phyloP scores from a whole-genome alignment of 2,888 invertebrate genomes.

The Sarcophaga caerulescens region DNA sequence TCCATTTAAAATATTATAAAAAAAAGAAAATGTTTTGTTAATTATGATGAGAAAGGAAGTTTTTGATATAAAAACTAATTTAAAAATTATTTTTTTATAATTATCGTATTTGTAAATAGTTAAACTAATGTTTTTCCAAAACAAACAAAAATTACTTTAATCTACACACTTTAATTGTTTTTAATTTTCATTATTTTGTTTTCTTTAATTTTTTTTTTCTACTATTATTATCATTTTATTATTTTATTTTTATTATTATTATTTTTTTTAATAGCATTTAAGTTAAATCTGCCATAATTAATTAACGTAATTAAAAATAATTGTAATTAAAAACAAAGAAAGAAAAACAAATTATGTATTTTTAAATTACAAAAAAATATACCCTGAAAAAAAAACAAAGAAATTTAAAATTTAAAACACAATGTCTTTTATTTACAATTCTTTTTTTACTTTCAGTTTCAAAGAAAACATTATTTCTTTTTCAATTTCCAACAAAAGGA shows the following conservation, averaged over 20 bases:
- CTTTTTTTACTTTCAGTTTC: too few relatives aligned
- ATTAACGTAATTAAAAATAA: constrained; percentile 30
- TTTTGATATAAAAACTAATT: neutral
- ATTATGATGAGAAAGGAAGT: constrained; percentile 12
- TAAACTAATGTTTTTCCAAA: neutral
- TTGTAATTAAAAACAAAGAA: constrained; percentile 21
- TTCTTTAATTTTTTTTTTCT: neutral
- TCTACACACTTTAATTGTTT: constrained; percentile 32
- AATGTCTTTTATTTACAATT: too few relatives aligned
- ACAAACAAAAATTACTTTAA: neutral
- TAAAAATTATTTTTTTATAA: constrained; percentile 19
- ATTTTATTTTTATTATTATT: constrained; percentile 38
- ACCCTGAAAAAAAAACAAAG: constrained; percentile 10
- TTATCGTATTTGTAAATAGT: constrained; percentile 32
- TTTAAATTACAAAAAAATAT: constrained; percentile 47
- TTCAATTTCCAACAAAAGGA: too few relatives aligned
- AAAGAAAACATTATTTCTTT: too few relatives aligned
- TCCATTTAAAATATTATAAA: neutral
- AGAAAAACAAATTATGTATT: constrained; percentile 34
- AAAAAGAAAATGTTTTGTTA: constrained; percentile 1
- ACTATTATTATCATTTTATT: constrained; percentile 41
- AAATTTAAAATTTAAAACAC: neutral
- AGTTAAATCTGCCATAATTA: constrained; percentile 69
- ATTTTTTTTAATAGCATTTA: constrained; percentile 65
- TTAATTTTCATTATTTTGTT: constrained; percentile 18